Conservation (phyloP, 2,888 invertebrate species). For the Colostygia pectinataria region DNA sequence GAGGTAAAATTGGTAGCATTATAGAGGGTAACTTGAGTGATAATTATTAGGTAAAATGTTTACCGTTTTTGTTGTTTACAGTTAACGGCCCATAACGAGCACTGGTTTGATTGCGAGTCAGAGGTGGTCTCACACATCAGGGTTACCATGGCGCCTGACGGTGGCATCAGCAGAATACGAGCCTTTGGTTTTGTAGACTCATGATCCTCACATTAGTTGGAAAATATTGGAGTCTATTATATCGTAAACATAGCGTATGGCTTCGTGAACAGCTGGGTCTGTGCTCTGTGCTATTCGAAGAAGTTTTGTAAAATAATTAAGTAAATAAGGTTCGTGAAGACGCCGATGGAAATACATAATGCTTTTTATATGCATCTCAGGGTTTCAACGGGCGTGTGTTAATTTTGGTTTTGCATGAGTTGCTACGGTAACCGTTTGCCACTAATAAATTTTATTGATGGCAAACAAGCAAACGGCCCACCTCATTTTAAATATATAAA, state of each 20-base stretch:
- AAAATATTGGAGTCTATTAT: not conserved
- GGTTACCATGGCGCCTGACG: slow-evolving; percentile 85
- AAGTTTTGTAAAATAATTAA: not conserved
- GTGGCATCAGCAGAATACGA: slow-evolving; percentile 84
- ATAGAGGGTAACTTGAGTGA: no score
- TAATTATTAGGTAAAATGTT: no score
- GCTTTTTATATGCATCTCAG: no score
- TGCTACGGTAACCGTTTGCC: no score
- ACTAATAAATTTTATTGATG: no score
- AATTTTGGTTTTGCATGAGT: no score
- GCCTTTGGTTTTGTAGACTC: slow-evolving; percentile 59
- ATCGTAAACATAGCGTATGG: not conserved
- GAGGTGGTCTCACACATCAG: slow-evolving; percentile 76
- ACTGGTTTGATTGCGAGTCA: slow-evolving; percentile 69
- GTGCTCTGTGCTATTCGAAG: not conserved
- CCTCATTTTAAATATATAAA: no score
- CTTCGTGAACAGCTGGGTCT: not conserved
- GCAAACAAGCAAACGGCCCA: no score
- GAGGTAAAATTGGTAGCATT: no score
- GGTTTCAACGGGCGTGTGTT: no score
- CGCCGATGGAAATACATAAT: no score
- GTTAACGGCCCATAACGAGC: slow-evolving; percentile 78
- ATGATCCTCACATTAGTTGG: slow-evolving; percentile 5
- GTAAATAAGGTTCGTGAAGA: no score
- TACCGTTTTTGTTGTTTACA: slow-evolving; percentile 51